Base-by-base conservation (phyloP, 2,113 vertebrate species). In the Pseudorasbora parva region DNA sequence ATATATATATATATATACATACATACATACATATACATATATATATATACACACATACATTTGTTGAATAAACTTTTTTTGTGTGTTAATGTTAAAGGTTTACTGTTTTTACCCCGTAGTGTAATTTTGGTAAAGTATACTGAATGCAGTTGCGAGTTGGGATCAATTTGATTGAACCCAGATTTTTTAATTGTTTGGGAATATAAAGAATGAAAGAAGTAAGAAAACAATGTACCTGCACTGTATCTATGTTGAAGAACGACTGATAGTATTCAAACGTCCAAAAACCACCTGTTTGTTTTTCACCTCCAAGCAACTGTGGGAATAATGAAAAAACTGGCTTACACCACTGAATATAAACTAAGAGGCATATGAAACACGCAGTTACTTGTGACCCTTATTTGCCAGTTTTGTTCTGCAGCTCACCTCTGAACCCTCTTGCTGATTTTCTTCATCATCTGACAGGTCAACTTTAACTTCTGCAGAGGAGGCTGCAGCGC, bases 251-350 rank as follows among this genome's bases (percentile, higher is more conserved):
- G 0, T 96, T 93, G 81, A 97, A 97, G 87, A 97, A 95, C 21
- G 94, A 94, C 92, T 96, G 95, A 78, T 97, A 96, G 85, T 96
- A 97, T 84, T 94, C 92, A 78, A 97, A 96, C 4, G 95, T 96
- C 96, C 96, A 97, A 92, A 97, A 96, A 21, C 94, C 92, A 0
- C 93, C 89, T 2, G 87, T 78, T 60, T 90, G 86, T 90, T 94
- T 94, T 84, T 94, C 92, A 78, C 91, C 90, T 85, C 90, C 91
- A 69, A 96, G 89, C 62, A 97, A 92, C 96, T 97, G 89, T 75
- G 68, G 15, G 66, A 76, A 60, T 47, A 71, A 72, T 73, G 2
- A 4, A 79, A 25, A 81, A 84, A 41, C 4, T 43, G 9, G 3
- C 10, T 21, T 1, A 60, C 5, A 62, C 5, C 15, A 9, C 11